These are phyloP conservation scores for Takifugu ocellatus DNA, from an alignment of 2,797 vertebrate genomes.

Conservation along the genomic window DNA sequence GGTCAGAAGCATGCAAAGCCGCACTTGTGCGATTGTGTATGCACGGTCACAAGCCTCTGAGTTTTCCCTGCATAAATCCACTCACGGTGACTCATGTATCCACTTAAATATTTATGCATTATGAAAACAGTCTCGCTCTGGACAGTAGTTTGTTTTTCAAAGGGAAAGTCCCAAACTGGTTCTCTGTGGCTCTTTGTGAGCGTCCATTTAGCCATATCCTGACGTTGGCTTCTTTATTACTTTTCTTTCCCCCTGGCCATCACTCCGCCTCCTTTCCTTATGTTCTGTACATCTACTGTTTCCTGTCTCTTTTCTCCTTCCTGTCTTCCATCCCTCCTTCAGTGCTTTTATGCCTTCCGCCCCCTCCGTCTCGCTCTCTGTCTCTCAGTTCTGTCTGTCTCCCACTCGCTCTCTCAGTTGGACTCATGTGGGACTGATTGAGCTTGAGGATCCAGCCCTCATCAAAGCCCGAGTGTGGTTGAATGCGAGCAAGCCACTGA, in stretches of 20 bases:
- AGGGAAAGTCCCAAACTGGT: slow-evolving; percentile 16
- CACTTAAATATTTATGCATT: slow-evolving; percentile 35
- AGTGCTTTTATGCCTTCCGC: slow-evolving; percentile 36
- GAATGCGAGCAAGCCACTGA: slow-evolving; percentile 77
- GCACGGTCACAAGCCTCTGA: slow-evolving; percentile 51
- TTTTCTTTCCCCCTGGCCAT: slow-evolving; percentile 46
- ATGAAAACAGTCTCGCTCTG: slow-evolving; percentile 37
- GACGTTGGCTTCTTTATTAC: slow-evolving; percentile 37
- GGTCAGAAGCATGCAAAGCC: background rate
- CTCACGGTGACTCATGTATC: slow-evolving; percentile 37
- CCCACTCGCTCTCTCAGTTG: slow-evolving; percentile 55
- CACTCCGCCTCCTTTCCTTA: slow-evolving; percentile 42
- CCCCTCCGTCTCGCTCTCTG: slow-evolving; percentile 46
- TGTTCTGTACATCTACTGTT: slow-evolving; percentile 39
- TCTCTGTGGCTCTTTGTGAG: slow-evolving; percentile 45
- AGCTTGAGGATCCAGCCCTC: slow-evolving; percentile 77
- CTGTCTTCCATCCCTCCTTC: slow-evolving; percentile 36
- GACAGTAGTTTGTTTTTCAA: slow-evolving; percentile 42
- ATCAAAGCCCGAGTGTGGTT: slow-evolving; percentile 81
- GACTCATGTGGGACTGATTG: slow-evolving; percentile 84
- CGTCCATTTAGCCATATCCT: slow-evolving; percentile 30
- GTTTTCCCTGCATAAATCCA: slow-evolving; percentile 27
- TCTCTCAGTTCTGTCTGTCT: slow-evolving; percentile 54
- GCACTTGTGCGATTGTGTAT: slow-evolving; percentile 30
- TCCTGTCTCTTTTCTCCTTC: slow-evolving; percentile 49